Conservation (phyloP, 2,113 vertebrate genomes). For the Clarias gariepinus region DNA sequence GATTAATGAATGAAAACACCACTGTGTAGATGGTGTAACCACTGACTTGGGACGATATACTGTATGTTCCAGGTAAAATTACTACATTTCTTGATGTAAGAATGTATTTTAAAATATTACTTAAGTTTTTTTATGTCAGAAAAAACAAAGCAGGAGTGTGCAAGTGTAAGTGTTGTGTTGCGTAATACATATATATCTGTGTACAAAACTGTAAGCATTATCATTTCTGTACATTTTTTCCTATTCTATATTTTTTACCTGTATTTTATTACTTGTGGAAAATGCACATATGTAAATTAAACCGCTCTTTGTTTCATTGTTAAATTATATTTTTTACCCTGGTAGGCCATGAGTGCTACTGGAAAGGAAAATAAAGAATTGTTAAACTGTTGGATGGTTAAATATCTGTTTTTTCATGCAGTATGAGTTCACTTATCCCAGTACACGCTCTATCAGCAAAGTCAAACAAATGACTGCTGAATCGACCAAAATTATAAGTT, state of each 20-base stretch:
- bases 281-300: conserved; percentile 35
- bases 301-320: not conserved
- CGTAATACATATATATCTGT: not conserved
- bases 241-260: not conserved
- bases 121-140: not conserved
- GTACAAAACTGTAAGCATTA: conserved; percentile 14
- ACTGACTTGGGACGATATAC: too few species aligned
- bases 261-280: conserved; percentile 6
- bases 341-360: not conserved
- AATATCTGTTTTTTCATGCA: not conserved
- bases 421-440: not conserved
- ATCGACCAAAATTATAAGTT: not conserved
- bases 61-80: not conserved
- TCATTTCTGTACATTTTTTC: not conserved
- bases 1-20: not conserved
- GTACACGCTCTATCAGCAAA: not conserved
- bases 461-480: not conserved
- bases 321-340: conserved; percentile 11
- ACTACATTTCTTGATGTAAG: not conserved
- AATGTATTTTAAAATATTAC: not conserved
- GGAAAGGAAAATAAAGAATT: not conserved
- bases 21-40: not conserved
- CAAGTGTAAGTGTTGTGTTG: not conserved
- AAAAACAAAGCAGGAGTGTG: not conserved
- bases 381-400: not conserved